Percentiles rank a stretch among this genome's conserved stretches.
phyloP scores from a whole-genome alignment of 2,888 invertebrate species.

The Pristionchus arcanus region DNA sequence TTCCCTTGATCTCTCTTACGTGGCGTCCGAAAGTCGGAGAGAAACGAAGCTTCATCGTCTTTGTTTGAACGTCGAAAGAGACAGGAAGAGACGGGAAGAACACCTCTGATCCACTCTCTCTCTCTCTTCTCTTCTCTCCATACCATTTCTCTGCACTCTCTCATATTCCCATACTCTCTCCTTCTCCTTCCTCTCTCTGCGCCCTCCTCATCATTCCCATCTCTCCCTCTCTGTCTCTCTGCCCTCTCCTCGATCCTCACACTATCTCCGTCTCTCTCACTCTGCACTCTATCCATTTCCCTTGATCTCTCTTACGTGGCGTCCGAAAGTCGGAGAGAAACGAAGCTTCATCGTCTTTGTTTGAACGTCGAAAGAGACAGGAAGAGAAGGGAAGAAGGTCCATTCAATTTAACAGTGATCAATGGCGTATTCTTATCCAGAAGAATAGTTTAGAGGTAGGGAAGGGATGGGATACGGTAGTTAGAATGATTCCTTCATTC shows the following conservation, averaged over 20 bases:
- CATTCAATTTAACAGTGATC: neutral
- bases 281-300: neutral
- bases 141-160: neutral
- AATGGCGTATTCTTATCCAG: neutral
- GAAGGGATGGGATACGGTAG: neutral
- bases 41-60: constrained; percentile 51
- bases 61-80: constrained; percentile 60
- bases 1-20: constrained; percentile 20
- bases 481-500: neutral
- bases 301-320: constrained; percentile 35
- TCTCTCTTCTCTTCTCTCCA: constrained; percentile 27
- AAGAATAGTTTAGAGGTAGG: neutral
- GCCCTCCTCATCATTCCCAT: neutral
- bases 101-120: constrained; percentile 18
- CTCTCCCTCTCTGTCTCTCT: constrained; percentile 6
- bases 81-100: constrained; percentile 20
- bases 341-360: constrained; percentile 56
- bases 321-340: constrained; percentile 51
- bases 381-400: constrained; percentile 22
- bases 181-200: neutral
- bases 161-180: constrained; percentile 26
- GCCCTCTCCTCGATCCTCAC: constrained; percentile 12
- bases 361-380: constrained; percentile 59
- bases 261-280: constrained; percentile 18
- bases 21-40: constrained; percentile 53